Evolutionary conservation across 2,888 invertebrate species (phyloP), one percentile per base, ranked within the genome.

Genomic region (Drosophila nigritarsus): DNA sequence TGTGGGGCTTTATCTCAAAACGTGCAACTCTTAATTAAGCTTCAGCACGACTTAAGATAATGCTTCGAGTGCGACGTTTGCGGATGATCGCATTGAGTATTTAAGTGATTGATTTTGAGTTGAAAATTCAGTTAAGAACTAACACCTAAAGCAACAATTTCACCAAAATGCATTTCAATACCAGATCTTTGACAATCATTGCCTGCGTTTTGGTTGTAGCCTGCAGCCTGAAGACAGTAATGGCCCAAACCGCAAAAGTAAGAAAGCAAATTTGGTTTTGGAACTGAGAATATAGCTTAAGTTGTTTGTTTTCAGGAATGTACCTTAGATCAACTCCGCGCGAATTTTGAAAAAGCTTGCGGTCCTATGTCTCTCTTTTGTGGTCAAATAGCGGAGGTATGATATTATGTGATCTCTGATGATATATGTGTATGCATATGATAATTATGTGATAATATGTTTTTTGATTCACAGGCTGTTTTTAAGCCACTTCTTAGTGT

Each of bases 111-210:
- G 7, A 8, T 7, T 2, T 13, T 4, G 0, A 18, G 20, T 51
- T 29, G 9, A 3, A 13, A n/a, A n/a, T 2, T 30, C 60, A 76
- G 73, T 59, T 58, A 8, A 15, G 11, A 61, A 38, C 30, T 30
- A 24, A 30, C 36, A 50, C 3, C n/a, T 30, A 15, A 13, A 7
- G 11, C 30, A 48, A 54, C 29, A 45, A n/a, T 34, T 32, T 32
- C 8, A 8, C 38, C 18, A 62, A 54, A 3, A 76, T 76, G 76
- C 27, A 65, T 27, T 49, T 75, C 11, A 18, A 15, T n/a, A 2
- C 27, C 32, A 60, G 18, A 56, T 38, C 48, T 2, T 24, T 80
- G 27, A 54, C 53, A 13, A 7, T 58, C 4, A 3, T 61, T 9
- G 70, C 55, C 36, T 8, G 62, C 27, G 32, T 34, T 18, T 15